Base-by-base conservation (phyloP, 1,140 invertebrate genomes). In the Choristoneura fumiferana region DNA sequence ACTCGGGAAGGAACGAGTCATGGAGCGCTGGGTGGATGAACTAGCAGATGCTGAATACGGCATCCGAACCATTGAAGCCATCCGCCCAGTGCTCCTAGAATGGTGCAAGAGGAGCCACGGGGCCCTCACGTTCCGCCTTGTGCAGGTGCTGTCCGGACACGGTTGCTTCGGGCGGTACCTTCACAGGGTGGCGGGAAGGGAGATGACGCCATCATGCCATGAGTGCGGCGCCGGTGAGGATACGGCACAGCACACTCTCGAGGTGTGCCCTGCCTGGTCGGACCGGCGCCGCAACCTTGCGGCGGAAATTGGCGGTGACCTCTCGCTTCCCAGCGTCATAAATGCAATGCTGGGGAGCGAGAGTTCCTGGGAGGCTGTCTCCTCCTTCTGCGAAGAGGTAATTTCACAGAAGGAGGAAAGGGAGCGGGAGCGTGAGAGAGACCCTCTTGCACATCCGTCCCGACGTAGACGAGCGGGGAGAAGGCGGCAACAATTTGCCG, bases 251-350 rank as follows among this genome's bases (percentile, higher is more conserved):
- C 35, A 37, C 35, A 12, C 35, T 1, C 35, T 37, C 3, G 35
- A 37, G 35, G 35, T 37, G 9, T 37, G 35, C 9, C 35, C 35
- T 9, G 35, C 8, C 1, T 9, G 35, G 35, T 9, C 8, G 3
- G 35, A 37, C 3, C 35, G 1, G 35, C 35, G 35, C 8, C 35
- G 35, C 8, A 10, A 2, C 9, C 35, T 37, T 10, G 9, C 9
- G 1, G 40, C 53, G 0, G 15, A 1, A 17, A 18, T 43, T 0
- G 57, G 62, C 1, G n/a, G n/a, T 8, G 58, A 67, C 17, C 45
- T 63, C 13, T 57, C 65, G 9, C 57, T 63, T 1, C 15, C 60
- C 0, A 39, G 33, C 22, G 38, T 67, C 8, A 55, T 67, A 0
- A 8, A 8, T 0, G 14, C 43, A 1, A 67, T 67, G 62, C 37